These are phyloP conservation scores for Rugalucina vietnamica DNA, from an alignment of 2,888 invertebrate species.

Conservation along the genomic window DNA sequence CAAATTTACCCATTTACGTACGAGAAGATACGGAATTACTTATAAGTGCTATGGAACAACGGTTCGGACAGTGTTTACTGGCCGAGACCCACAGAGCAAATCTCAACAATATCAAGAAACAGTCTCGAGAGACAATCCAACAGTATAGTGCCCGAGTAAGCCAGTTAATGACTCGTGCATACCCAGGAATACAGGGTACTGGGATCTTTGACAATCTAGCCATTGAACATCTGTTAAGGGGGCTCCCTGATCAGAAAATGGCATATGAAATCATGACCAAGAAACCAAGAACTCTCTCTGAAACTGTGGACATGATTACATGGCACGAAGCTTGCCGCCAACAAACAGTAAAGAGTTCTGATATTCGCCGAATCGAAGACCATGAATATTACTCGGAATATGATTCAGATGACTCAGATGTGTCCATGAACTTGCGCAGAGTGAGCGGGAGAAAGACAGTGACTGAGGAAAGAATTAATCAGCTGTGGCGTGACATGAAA, in stretches of 20 bases:
- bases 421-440: no score
- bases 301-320: conserved; percentile 33
- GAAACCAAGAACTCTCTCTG: conserved; percentile 21
- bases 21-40: background rate
- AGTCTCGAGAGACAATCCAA: background rate
- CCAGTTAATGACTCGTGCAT: conserved; percentile 22
- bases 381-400: no score
- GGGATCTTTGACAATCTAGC: conserved; percentile 1
- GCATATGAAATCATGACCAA: conserved; percentile 37
- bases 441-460: no score
- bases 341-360: no score
- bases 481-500: no score
- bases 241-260: conserved; percentile 31
- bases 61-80: background rate
- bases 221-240: conserved; percentile 34
- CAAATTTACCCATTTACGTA: background rate
- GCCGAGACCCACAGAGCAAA: background rate
- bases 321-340: no score
- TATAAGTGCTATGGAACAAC: background rate
- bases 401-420: no score
- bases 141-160: conserved; percentile 18
- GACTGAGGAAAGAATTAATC: no score
- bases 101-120: background rate
- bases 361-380: no score
- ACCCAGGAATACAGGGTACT: conserved; percentile 27